Evolutionary conservation across 2,113 vertebrate genomes (phyloP).

Genomic region (Hippocampus barbouri): DNA sequence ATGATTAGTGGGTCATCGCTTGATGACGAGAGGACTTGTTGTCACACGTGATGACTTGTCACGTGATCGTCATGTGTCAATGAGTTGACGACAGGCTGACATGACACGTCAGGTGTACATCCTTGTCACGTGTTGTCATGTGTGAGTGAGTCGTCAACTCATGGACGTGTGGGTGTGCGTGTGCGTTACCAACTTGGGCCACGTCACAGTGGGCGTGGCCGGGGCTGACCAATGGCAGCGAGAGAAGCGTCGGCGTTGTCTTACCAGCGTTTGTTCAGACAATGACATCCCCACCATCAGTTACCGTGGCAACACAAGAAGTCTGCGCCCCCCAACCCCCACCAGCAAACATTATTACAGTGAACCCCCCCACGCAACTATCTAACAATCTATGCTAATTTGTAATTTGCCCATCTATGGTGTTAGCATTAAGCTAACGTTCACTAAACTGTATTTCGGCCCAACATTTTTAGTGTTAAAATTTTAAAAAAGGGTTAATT

Average conservation of each 20-base stretch:
- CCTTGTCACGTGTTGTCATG: neutral
- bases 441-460: too few species aligned
- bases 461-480: too few species aligned
- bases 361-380: neutral
- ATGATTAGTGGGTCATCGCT: too few species aligned
- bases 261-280: conserved; percentile 52
- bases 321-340: neutral
- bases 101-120: too few species aligned
- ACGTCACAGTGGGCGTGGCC: conserved; percentile 34
- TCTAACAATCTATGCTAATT: neutral
- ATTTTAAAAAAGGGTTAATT: too few species aligned
- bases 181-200: conserved; percentile 12
- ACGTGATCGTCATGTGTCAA: too few species aligned
- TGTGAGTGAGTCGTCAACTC: neutral
- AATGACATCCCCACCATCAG: conserved; percentile 40
- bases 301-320: conserved; percentile 42
- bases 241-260: conserved; percentile 53
- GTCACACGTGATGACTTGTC: too few species aligned
- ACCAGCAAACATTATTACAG: neutral
- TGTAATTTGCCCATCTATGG: neutral
- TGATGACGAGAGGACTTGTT: too few species aligned
- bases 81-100: too few species aligned
- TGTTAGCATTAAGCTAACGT: neutral
- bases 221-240: conserved; percentile 44
- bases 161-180: neutral